Conservation (phyloP, 2,888 invertebrate species). For the Molorchus minor region DNA sequence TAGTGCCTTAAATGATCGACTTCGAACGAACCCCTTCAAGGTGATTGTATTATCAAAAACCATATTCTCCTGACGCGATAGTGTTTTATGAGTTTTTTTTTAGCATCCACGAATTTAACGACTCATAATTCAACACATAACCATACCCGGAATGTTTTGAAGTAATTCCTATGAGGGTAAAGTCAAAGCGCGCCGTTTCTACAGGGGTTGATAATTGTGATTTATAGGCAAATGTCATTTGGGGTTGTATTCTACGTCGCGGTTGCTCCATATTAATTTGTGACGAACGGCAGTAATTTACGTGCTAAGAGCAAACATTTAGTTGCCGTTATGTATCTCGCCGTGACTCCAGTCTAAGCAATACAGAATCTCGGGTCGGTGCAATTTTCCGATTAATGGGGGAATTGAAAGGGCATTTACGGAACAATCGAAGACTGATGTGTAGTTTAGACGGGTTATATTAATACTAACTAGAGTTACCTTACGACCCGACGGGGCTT, state of each 20-base stretch:
- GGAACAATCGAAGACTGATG: conserved; percentile 34
- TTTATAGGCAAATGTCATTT: conserved; percentile 53
- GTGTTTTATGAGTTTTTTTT: conserved; percentile 6
- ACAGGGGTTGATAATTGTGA: conserved; percentile 53
- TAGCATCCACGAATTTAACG: conserved; percentile 4
- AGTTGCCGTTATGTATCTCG: conserved; percentile 23
- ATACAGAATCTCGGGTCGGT: conserved; percentile 23
- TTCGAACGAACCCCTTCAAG: too few relatives aligned
- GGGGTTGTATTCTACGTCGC: conserved; percentile 43
- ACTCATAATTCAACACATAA: conserved; percentile 15
- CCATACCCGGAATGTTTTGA: conserved; percentile 25
- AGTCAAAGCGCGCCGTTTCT: conserved; percentile 35
- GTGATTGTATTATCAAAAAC: too few relatives aligned
- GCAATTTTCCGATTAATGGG: conserved; percentile 36
- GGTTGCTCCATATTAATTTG: conserved; percentile 52
- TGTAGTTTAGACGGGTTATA: conserved; percentile 26
- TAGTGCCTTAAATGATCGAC: too few relatives aligned
- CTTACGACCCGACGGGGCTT: too few relatives aligned
- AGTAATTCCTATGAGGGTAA: too few relatives aligned
- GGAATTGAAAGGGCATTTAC: conserved; percentile 33
- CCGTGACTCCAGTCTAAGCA: conserved; percentile 25
- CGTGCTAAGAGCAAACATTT: conserved; percentile 42
- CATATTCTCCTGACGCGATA: too few relatives aligned
- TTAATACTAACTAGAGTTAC: too few relatives aligned
- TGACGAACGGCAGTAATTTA: conserved; percentile 47